Evolutionary conservation across 2,888 invertebrate genomes (phyloP).

Genomic region (Drosophila formosana): DNA sequence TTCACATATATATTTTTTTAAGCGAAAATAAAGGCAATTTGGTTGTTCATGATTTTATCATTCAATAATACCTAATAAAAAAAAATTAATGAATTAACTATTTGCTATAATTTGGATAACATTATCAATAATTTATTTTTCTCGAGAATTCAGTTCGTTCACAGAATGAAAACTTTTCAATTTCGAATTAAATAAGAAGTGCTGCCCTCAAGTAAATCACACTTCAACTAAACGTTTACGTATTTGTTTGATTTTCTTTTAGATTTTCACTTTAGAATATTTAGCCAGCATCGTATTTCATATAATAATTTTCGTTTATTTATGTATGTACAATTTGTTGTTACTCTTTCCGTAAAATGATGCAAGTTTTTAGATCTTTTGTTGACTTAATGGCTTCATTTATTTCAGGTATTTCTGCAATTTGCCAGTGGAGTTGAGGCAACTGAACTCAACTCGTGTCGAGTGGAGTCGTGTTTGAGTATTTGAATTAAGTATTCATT

Average conservation of each 20-base stretch:
- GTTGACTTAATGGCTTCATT: constrained; percentile 26
- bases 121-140: no score
- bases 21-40: no score
- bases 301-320: neutral
- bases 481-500: constrained; percentile 38
- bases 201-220: no score
- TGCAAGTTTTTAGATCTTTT: constrained; percentile 9
- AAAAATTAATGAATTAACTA: no score
- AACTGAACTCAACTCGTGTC: neutral
- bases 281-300: neutral
- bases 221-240: neutral
- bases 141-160: no score
- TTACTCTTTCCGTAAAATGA: neutral
- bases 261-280: neutral
- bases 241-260: no score
- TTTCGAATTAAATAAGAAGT: no score
- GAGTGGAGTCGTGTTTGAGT: neutral
- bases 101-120: no score
- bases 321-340: neutral
- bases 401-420: constrained; percentile 31
- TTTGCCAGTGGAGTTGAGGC: constrained; percentile 19
- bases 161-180: no score
- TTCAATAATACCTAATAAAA: no score
- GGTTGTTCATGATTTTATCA: no score
- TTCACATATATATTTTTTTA: no score